These are phyloP conservation scores for Harpagoxenus sublaevis DNA, from an alignment of 2,888 invertebrate species.

Conservation along the genomic window DNA sequence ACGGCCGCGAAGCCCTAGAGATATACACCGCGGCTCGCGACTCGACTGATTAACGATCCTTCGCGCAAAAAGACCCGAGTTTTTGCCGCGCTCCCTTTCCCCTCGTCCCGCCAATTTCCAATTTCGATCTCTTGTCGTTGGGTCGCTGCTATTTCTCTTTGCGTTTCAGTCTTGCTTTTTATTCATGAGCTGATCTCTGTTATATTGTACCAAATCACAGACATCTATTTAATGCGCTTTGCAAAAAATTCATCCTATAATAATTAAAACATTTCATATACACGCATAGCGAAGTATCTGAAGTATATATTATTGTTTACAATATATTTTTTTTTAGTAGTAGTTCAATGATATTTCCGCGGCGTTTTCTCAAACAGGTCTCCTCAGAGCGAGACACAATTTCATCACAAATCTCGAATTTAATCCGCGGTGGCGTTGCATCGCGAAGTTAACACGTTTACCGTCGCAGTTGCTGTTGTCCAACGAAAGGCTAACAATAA, in stretches of 20 bases:
- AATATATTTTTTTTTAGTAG: not conserved
- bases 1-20: constrained; percentile 42
- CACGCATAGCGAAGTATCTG: not conserved
- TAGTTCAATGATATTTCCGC: not conserved
- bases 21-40: constrained; percentile 62
- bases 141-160: constrained; percentile 28
- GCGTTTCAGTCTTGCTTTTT: constrained; percentile 7
- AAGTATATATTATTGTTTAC: not conserved
- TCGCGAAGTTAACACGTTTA: constrained; percentile 70
- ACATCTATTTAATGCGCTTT: not conserved
- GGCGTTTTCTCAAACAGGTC: not conserved
- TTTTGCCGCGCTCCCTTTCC: constrained; percentile 25
- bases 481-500: constrained; percentile 77
- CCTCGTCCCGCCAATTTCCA: constrained; percentile 47
- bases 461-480: constrained; percentile 72
- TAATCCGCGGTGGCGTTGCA: constrained; percentile 56
- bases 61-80: constrained; percentile 6
- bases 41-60: constrained; percentile 51
- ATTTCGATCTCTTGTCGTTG: constrained; percentile 45
- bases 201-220: not conserved
- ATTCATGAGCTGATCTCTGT: constrained; percentile 6
- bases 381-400: not conserved
- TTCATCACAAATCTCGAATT: constrained; percentile 24
- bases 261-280: not conserved
- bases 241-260: not conserved